Evolutionary conservation across 1,140 invertebrate genomes (phyloP).

Genomic region (Tetranychus urticae): DNA sequence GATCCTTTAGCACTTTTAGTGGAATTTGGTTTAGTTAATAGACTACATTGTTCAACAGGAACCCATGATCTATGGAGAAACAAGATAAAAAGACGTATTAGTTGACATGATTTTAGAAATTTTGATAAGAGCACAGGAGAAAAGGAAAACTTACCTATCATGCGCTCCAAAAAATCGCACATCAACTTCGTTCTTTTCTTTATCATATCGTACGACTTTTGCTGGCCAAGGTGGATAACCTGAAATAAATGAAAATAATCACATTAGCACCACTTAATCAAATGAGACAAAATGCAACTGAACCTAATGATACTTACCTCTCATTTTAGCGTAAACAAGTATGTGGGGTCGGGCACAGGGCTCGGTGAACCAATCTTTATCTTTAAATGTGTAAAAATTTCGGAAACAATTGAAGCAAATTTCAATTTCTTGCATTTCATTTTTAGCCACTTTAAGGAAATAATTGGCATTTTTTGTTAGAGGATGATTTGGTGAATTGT

Average conservation of each 20-base stretch:
- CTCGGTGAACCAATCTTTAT: conserved; percentile 59
- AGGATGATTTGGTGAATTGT: conserved; percentile 31
- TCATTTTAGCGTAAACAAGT: conserved; percentile 71
- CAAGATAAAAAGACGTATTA: not conserved
- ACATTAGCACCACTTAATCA: not conserved
- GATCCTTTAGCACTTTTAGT: conserved; percentile 29
- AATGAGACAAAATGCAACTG: not conserved
- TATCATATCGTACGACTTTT: conserved; percentile 50
- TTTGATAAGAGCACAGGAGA: too few relatives aligned
- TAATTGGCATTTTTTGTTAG: conserved; percentile 37
- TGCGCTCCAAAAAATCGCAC: conserved; percentile 82
- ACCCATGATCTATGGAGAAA: conserved; percentile 43
- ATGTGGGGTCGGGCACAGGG: conserved; percentile 59
- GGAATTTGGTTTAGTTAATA: conserved; percentile 32
- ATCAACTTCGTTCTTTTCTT: conserved; percentile 39
- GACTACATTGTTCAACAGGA: conserved; percentile 49
- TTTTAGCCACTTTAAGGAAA: conserved; percentile 51
- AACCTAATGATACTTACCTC: conserved; percentile 28
- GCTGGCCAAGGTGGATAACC: conserved; percentile 77
- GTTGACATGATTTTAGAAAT: not conserved
- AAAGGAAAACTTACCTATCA: conserved; percentile 31
- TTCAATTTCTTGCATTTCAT: conserved; percentile 71
- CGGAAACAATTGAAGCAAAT: conserved; percentile 77
- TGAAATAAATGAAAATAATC: not conserved
- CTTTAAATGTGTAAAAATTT: conserved; percentile 51